These are phyloP conservation scores for Zhengitettix transpicula DNA, from an alignment of 2,888 invertebrate genomes.

Conservation along the genomic window DNA sequence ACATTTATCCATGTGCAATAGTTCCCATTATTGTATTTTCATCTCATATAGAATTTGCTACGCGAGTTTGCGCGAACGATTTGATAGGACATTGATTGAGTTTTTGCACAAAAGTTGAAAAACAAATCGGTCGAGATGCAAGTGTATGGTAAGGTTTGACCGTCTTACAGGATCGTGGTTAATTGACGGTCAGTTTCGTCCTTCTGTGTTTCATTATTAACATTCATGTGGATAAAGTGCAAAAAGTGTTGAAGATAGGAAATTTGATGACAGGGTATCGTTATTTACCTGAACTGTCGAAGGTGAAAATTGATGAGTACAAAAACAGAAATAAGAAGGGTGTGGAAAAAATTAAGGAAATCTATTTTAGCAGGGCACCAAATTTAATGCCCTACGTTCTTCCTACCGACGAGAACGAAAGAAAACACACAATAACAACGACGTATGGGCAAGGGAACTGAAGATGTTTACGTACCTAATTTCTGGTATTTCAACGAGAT, in stretches of 20 bases:
- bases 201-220: no score
- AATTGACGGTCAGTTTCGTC: no score
- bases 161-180: no score
- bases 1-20: no score
- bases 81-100: no score
- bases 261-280: slow-evolving; percentile 14
- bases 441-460: slow-evolving; percentile 9
- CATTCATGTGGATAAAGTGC: no score
- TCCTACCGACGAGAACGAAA: slow-evolving; percentile 16
- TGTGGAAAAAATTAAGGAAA: slow-evolving; percentile 11
- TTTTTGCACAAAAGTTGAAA: no score
- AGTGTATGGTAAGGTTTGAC: no score
- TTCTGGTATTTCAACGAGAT: slow-evolving; percentile 1
- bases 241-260: background rate
- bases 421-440: slow-evolving; percentile 13
- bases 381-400: slow-evolving; percentile 16
- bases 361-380: slow-evolving; percentile 11
- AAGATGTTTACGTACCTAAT: background rate
- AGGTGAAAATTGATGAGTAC: slow-evolving; percentile 16
- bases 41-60: no score
- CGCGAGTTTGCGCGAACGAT: no score
- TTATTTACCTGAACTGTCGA: slow-evolving; percentile 15
- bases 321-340: slow-evolving; percentile 14
- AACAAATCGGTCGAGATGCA: no score
- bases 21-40: no score